Evolutionary conservation across 2,113 vertebrate genomes (phyloP), one percentile per base, ranked within the genome.

Genomic region (Phaethornis superciliosus): DNA sequence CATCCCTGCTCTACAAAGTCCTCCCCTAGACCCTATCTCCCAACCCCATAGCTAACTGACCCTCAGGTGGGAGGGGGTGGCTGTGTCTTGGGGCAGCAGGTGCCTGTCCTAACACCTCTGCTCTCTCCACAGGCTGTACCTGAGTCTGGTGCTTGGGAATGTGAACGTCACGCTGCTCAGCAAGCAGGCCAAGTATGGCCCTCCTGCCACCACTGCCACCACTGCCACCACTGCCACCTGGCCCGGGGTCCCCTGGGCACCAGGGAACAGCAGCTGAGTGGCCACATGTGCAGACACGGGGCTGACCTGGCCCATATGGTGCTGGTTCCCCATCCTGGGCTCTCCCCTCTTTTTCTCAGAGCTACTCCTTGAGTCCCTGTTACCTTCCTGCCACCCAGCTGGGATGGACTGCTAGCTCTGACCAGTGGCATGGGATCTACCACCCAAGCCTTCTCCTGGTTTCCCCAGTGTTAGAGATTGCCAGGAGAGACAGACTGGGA

Each of bases 161-260:
- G 98, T 99, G 92, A 99, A 99, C 8, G 98, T 99, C 87, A 99
- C 99, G 1, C 98, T 99, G 86, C 96, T 99, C 94, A 99, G 98
- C 98, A 99, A 99, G 90, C 99, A 99, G 95, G 98, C 98, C 90
- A 99, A 99, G 99, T 99, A 98, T 33, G 88, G 65, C 27, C 40
- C 59, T 14, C 18, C 70, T 10, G 10, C 56, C 32, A 4, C 3
- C 17, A 4, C 18, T 4, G 51, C 18, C 42, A 12, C 81, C 51
- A n/a, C 70, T 10, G 10, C 56, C 32, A 4, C 3, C 17, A 4
- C 18, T 4, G 51, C 18, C 42, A 12, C 81, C 51, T 26, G 54
- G 4, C 64, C 35, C 1, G 32, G 87, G 33, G 32, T 47, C 58
- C 80, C 78, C 28, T 26, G 35, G 58, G 46, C 70, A 32, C 22